These are phyloP conservation scores for Axea sp. DNA, from an alignment of 2,888 invertebrate species.

Conservation along the genomic window DNA sequence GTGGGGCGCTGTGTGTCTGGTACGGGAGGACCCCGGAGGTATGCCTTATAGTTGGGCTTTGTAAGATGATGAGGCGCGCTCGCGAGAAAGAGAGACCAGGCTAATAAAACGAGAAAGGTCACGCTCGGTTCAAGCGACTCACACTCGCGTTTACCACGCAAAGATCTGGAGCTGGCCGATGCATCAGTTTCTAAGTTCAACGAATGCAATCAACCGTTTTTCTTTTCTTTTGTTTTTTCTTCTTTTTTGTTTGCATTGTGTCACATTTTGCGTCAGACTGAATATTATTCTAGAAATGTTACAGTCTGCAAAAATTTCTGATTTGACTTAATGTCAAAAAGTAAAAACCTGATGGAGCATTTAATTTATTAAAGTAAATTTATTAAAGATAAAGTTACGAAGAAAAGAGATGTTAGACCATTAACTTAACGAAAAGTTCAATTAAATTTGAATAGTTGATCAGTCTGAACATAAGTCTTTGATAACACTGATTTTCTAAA, in stretches of 20 bases:
- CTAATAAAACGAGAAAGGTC: conserved; percentile 75
- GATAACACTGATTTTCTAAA: too few relatives aligned
- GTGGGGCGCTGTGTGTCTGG: conserved; percentile 63
- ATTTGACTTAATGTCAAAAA: too few relatives aligned
- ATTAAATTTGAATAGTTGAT: too few relatives aligned
- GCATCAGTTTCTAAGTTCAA: conserved; percentile 37
- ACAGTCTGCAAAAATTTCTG: too few relatives aligned
- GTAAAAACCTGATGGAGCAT: too few relatives aligned
- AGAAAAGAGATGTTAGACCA: too few relatives aligned
- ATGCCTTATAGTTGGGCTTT: conserved; percentile 66
- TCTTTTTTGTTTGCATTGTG: conserved; percentile 8
- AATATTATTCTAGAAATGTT: not conserved
- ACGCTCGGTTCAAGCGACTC: conserved; percentile 69
- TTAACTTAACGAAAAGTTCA: too few relatives aligned
- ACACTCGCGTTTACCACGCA: conserved; percentile 36
- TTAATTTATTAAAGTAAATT: too few relatives aligned
- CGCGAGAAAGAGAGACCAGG: conserved; percentile 63
- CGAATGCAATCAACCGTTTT: conserved; percentile 26
- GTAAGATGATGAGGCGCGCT: conserved; percentile 70
- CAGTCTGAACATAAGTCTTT: too few relatives aligned
- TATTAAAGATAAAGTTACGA: too few relatives aligned
- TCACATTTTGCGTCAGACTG: not conserved
- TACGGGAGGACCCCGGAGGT: conserved; percentile 70
- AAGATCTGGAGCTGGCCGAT: conserved; percentile 55
- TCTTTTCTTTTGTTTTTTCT: not conserved